Evolutionary conservation across 2,888 invertebrate species (phyloP).

Genomic region (Dicycla oo): DNA sequence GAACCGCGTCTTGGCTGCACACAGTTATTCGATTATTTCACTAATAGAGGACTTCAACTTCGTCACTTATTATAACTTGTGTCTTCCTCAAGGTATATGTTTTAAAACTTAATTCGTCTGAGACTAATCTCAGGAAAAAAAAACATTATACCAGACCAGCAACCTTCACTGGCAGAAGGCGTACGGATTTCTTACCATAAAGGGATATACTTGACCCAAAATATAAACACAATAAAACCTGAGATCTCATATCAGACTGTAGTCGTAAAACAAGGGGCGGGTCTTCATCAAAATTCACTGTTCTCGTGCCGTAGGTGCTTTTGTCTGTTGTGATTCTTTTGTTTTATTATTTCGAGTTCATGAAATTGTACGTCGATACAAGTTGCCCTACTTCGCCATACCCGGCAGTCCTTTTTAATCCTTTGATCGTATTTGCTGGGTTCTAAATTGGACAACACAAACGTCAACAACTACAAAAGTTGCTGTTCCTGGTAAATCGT

Average conservation of each 20-base stretch:
- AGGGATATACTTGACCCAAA: constrained; percentile 51
- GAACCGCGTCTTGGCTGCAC: constrained; percentile 41
- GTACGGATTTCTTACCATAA: constrained; percentile 26
- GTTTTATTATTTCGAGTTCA: constrained; percentile 44
- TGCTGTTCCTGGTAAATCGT: neutral
- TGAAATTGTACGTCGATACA: constrained; percentile 29
- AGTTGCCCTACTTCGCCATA: constrained; percentile 40
- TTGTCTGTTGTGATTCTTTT: constrained; percentile 47
- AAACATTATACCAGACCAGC: neutral
- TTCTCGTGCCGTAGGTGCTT: constrained; percentile 35
- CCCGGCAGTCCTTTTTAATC: constrained; percentile 20
- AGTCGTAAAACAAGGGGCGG: constrained; percentile 45
- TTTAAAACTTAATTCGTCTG: neutral
- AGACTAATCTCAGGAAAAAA: neutral
- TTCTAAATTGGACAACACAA: neutral
- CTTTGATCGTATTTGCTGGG: constrained; percentile 21
- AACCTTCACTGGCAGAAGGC: constrained; percentile 22
- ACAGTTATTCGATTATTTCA: constrained; percentile 49
- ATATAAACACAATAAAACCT: constrained; percentile 48
- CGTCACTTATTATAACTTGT: constrained; percentile 1
- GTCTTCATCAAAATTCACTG: constrained; percentile 44
- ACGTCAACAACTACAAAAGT: neutral
- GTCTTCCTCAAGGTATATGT: neutral
- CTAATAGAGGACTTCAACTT: constrained; percentile 9
- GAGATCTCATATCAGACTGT: constrained; percentile 38